phyloP scores from a whole-genome alignment of 2,113 vertebrate genomes.

The Psammodynastes pulverulentus region DNA sequence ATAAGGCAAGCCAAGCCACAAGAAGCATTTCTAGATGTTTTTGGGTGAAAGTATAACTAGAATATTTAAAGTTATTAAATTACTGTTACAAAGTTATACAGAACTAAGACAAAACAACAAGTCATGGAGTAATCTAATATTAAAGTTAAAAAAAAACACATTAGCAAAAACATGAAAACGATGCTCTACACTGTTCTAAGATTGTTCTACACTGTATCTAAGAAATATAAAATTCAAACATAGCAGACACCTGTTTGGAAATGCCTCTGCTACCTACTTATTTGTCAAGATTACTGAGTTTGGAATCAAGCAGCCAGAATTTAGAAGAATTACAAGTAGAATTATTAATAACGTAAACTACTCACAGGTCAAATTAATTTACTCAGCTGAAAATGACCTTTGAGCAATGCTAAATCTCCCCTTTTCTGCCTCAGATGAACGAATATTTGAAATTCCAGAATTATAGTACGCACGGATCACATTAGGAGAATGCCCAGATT shows the following conservation, averaged over 20 bases:
- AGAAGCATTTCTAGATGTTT: neutral
- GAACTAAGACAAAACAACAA: neutral
- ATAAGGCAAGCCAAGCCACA: neutral
- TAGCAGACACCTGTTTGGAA: neutral
- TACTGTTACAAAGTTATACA: neutral
- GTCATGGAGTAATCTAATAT: neutral
- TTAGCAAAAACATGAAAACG: neutral
- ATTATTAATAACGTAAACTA: neutral
- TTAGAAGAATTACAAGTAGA: neutral
- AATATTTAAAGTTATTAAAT: neutral
- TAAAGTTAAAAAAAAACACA: neutral
- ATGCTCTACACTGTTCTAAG: neutral
- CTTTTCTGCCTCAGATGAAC: neutral
- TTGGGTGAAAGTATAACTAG: neutral
- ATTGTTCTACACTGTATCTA: neutral
- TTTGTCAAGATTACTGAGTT: neutral
- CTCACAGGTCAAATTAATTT: neutral
- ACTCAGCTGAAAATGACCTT: neutral
- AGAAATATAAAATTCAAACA: neutral
- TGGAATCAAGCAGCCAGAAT: neutral
- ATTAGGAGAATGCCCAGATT: neutral
- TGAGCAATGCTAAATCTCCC: neutral
- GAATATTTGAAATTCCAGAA: neutral
- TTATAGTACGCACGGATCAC: neutral
- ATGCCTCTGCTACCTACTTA: neutral